Conservation (phyloP, 2,113 vertebrate genomes). For the Neofelis nebulosa region DNA sequence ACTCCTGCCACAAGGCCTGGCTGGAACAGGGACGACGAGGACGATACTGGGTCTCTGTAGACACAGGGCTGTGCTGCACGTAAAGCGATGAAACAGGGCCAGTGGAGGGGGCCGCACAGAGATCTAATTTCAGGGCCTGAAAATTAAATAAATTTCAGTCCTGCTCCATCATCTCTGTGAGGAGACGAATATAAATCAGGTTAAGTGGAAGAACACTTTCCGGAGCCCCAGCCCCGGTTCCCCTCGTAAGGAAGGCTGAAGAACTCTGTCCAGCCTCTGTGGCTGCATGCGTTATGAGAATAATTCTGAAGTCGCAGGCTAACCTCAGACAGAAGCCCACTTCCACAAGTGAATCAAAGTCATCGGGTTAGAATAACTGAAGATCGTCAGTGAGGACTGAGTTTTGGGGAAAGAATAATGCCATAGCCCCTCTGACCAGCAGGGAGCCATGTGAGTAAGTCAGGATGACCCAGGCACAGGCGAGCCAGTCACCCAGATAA, state of each 20-base stretch:
- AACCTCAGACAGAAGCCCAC: neutral
- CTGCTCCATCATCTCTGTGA: neutral
- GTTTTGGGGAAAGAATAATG: neutral
- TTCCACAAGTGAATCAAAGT: neutral
- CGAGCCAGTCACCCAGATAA: neutral
- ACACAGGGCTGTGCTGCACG: neutral
- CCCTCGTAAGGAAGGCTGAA: neutral
- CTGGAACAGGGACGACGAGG: neutral
- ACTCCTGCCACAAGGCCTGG: neutral
- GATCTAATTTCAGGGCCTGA: neutral
- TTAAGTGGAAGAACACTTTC: neutral
- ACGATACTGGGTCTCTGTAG: neutral
- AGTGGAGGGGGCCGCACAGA: neutral
- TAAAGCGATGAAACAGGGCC: neutral
- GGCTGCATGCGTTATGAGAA: neutral
- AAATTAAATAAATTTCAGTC: slow-evolving; percentile 46
- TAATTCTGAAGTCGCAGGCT: neutral
- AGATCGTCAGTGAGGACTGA: neutral
- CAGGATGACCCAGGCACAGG: neutral
- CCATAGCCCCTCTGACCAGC: accelerated
- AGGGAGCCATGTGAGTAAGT: neutral
- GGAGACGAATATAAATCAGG: neutral
- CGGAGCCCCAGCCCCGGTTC: neutral
- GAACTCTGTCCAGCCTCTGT: neutral
- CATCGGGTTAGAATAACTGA: neutral